Evolutionary conservation across 2,888 invertebrate species (phyloP).

Genomic region (Herminia tarsipennalis): DNA sequence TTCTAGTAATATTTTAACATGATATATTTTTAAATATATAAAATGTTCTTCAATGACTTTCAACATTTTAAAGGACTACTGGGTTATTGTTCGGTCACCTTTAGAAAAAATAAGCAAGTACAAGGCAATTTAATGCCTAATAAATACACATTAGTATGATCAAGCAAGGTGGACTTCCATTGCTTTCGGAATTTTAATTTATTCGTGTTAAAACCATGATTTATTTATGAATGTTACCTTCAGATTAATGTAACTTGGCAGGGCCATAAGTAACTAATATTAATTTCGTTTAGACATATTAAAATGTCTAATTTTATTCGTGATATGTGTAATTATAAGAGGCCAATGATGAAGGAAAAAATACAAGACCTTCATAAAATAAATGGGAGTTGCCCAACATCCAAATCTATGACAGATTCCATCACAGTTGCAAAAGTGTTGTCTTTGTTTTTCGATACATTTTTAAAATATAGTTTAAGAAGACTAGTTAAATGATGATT

Average conservation of each 20-base stretch:
- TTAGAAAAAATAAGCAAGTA: too few species aligned
- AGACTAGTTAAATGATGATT: too few species aligned
- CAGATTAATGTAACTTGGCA: slow-evolving; percentile 5
- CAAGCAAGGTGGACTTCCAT: too few species aligned
- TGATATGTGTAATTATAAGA: slow-evolving; percentile 16
- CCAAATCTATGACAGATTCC: slow-evolving; percentile 32
- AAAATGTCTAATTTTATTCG: slow-evolving; percentile 8
- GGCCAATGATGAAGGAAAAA: slow-evolving; percentile 26
- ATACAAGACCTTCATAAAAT: slow-evolving; percentile 19
- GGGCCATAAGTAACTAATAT: background rate
- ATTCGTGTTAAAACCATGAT: background rate
- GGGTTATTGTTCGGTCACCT: background rate
- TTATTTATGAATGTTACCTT: slow-evolving; percentile 14
- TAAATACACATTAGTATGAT: too few species aligned
- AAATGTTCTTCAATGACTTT: too few species aligned
- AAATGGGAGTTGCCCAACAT: slow-evolving; percentile 32
- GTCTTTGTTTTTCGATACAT: too few species aligned
- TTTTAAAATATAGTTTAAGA: too few species aligned
- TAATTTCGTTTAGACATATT: background rate
- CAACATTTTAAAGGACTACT: too few species aligned
- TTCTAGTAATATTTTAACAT: too few species aligned
- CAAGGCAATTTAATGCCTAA: too few species aligned
- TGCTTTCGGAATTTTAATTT: background rate
- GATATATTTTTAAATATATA: too few species aligned
- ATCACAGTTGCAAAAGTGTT: slow-evolving; percentile 40